Base-by-base conservation (phyloP, 2,888 invertebrate genomes). In the Amphimallon solstitiale region DNA sequence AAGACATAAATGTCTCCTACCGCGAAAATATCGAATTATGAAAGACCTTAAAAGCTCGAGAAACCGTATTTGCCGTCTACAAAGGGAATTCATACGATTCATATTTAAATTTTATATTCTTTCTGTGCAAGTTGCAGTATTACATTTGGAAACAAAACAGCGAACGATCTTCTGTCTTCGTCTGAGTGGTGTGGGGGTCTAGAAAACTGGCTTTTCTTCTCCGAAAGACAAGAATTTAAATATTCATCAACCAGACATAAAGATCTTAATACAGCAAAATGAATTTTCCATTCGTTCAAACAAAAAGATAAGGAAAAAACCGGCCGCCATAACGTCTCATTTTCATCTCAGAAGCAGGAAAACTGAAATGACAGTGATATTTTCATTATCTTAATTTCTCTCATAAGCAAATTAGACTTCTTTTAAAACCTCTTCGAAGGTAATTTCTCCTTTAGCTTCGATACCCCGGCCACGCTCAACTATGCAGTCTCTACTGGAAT, bases 241-340 rank as follows among this genome's bases (percentile, higher is more conserved):
- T 80, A 81, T 81, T 80, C 79, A 81, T 79, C 77, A 76, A 73
- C 69, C 76, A 79, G 80, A 80, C 80, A 79, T 79, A 79, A 81
- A 79, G 80, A 79, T 79, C 77, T 76, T 80, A 80, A 80, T 80
- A 79, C 78, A 75, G 75, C 79, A 80, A 80, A 80, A 80, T 78
- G 79, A 79, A 79, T 80, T 80, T 80, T 79, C 77, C 79, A 79
- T 79, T 77, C 78, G 77, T 77, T 77, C 77, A 78, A 78, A 79
- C 78, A 77, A 76, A 78, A 77, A 77, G 73, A 73, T 74, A 70
- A n/a, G n/a, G n/a, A n/a, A n/a, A 66, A 64, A 49, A 60, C 51
- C 54, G 48, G 10, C 54, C 38, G 51, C 69, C 67, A 59, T 75
- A 70, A 71, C 67, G 68, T 73, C 73, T 73, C 75, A 78, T 78